Evolutionary conservation across 2,113 vertebrate species (phyloP), one percentile per base, ranked within the genome.

Genomic region (Carollia perspicillata): DNA sequence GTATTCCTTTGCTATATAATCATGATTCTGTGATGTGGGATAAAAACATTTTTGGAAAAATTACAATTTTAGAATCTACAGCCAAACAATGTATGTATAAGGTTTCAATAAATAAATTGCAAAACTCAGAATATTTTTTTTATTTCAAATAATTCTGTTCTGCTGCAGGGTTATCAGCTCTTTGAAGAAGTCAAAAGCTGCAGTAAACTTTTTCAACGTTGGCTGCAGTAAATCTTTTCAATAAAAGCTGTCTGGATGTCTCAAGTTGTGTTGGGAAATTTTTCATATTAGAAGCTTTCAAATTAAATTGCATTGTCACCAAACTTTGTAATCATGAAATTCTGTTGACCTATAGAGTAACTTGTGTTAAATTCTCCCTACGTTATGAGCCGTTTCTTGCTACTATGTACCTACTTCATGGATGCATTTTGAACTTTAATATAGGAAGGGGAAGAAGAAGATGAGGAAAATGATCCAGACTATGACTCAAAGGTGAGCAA

Each of bases 381-480:
- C 95, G 20, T 94, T 97, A 96, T 97, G 94, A 97, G 86, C 89
- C 96, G 68, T 8, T 97, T 92, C 93, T 94, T 95, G 49, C 88
- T 95, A 88, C 72, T 97, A 2, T 97, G 78, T 98, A 88, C 97
- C 83, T 98, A 96, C 97, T 97, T 98, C 97, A 97, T 98, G 95
- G 97, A 95, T 98, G 94, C 96, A 95, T 98, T 98, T 98, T 98
- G 96, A 98, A 97, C 97, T 98, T 95, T 98, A 90, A 96, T 98
- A 98, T 97, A 99, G 99, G 99, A 99, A 98, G 99, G 99, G 10
- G 99, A 99, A 97, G 99, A 99, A 98, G 99, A 99, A 98, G 99
- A 99, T 89, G 99, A 99, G 98, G 99, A 99, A 98, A 99, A 99
- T 55, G 99, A 99, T 98, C 99, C 99, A 51, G 99, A 99, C 95